These are phyloP conservation scores for Epizoanthus ramosus DNA, from an alignment of 92 coral and sea anemone genomes.

Conservation along the genomic window DNA sequence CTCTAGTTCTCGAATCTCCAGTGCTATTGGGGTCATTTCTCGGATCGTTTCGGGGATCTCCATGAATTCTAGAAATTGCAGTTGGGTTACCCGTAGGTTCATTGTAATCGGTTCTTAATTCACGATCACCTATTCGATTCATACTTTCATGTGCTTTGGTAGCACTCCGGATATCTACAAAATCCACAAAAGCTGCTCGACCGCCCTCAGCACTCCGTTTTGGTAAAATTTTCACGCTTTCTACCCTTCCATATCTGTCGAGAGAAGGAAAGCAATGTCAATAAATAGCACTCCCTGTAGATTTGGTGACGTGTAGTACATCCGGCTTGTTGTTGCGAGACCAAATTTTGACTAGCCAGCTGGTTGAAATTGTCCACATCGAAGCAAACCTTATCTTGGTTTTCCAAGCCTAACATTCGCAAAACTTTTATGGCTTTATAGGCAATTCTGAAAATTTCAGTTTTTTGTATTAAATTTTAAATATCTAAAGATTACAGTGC, in stretches of 20 bases:
- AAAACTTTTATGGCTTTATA: background rate
- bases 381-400: background rate
- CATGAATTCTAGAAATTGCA: conserved; percentile 74
- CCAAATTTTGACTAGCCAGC: background rate
- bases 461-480: background rate
- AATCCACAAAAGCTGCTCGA: conserved; percentile 97
- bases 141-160: conserved; percentile 98
- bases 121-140: conserved; percentile 95
- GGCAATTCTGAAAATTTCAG: background rate
- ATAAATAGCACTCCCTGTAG: background rate
- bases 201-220: conserved; percentile 99
- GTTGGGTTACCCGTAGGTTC: conserved; percentile 90
- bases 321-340: background rate
- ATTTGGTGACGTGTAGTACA: conserved; percentile 58
- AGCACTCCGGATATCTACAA: conserved; percentile 98
- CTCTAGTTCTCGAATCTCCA: conserved; percentile 57
- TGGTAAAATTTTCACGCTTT: conserved; percentile 92
- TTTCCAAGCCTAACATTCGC: background rate
- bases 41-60: conserved; percentile 38
- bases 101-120: conserved; percentile 95
- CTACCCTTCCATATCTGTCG: conserved; percentile 93
- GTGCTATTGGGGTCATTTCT: conserved; percentile 39
- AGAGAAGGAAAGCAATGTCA: background rate
- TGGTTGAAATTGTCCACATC: background rate
- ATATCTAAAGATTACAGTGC: background rate